Percentiles rank a stretch among this genome's conserved stretches.
These are phyloP conservation scores for Diploptera punctata DNA, from an alignment of 2,888 invertebrate genomes.

Conservation along the genomic window DNA sequence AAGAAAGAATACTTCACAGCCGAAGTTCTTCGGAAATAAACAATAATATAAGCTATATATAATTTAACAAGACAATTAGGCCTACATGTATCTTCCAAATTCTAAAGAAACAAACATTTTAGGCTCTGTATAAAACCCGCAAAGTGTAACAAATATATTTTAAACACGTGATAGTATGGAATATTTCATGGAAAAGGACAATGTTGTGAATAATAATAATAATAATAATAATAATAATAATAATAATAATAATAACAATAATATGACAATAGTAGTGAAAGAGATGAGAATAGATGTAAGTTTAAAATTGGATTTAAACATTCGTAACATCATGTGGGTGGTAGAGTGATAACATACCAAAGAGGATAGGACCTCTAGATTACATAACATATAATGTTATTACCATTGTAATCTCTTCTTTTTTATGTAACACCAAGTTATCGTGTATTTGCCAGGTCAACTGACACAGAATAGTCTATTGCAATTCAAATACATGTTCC, in stretches of 20 bases:
- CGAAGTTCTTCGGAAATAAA: no score
- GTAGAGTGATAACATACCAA: neutral
- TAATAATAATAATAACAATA: no score
- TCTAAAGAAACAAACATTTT: no score
- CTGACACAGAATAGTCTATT: neutral
- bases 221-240: neutral
- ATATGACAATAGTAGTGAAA: no score
- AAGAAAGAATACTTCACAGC: no score
- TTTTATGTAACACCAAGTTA: neutral
- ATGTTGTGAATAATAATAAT: neutral
- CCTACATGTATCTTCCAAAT: no score
- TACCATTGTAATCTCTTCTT: neutral
- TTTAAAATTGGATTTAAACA: neutral
- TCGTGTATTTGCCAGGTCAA: neutral
- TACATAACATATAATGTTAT: neutral
- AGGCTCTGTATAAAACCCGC: no score
- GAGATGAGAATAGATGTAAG: neutral
- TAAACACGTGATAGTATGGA: no score
- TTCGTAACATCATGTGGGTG: neutral
- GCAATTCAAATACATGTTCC: no score
- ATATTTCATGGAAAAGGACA: neutral
- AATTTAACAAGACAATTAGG: no score
- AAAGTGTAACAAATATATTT: no score
- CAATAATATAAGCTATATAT: no score
- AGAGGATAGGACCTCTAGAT: neutral